Base-by-base conservation (phyloP, 2,797 vertebrate species). In the Poeciliopsis presidionis region DNA sequence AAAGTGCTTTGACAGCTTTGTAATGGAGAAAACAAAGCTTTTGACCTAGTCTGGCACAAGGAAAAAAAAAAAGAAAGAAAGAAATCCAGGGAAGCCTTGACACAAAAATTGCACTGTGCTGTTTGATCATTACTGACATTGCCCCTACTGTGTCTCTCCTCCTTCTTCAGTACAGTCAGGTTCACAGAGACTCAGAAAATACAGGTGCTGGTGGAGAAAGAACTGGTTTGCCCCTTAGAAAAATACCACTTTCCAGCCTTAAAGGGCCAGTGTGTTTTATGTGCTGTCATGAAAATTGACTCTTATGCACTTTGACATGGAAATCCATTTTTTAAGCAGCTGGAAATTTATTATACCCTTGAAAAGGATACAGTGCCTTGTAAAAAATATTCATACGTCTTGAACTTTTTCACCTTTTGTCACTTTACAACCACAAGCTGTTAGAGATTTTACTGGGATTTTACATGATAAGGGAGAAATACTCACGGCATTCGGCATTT, bases 161-260 rank as follows among this genome's bases (percentile, higher is more conserved):
- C 83, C 89, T 86, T 76, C 89, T 88, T 86, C 86, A 86, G 84
- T 88, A 72, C 88, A 89, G 84, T 88, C 86, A 82, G 80, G 86
- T 91, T 93, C 91, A 93, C 87, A 91, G 75, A 91, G 86, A 91
- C 89, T 91, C 75, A 72, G 59, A 91, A 89, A 93, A 89, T 88
- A 87, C 86, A 91, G 89, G 85, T 89, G 79, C 78, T 73, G 78
- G 57, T 55, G 51, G 84, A 81, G 90, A 89, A 85, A 88, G 81
- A 90, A 45, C 61, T 46, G 2, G 80, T 53, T 36, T 75, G 55
- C 87, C 81, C 82, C 76, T 57, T 30, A 81, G 79, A 81, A 90
- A 86, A 91, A 89, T 47, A 77, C 74, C 74, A 83, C 89, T 89
- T 88, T 84, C 78, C 70, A 76, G 85, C 39, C 83, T 85, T 78